Evolutionary conservation across 2,113 vertebrate species (phyloP).

Genomic region (human): GRCh38 chr5:111452501-111453000

Average conservation of each 20-base stretch:
- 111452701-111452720: neutral
- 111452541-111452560: neutral
- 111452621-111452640: neutral
- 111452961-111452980: neutral
- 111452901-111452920: neutral
- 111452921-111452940: neutral
- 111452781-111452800: neutral
- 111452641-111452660: neutral
- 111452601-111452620: neutral
- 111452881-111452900: fast-evolving
- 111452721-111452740: neutral
- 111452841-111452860: neutral
- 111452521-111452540: neutral
- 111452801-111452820: neutral
- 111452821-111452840: neutral
- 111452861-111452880: neutral
- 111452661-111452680: neutral
- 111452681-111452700: neutral
- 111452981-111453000: neutral
- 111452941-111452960: neutral
- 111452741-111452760: neutral
- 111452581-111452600: neutral
- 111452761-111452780: neutral
- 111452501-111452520: neutral
- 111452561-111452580: neutral